Base-by-base conservation (phyloP, 2,888 invertebrate genomes). In the Seira musarum region DNA sequence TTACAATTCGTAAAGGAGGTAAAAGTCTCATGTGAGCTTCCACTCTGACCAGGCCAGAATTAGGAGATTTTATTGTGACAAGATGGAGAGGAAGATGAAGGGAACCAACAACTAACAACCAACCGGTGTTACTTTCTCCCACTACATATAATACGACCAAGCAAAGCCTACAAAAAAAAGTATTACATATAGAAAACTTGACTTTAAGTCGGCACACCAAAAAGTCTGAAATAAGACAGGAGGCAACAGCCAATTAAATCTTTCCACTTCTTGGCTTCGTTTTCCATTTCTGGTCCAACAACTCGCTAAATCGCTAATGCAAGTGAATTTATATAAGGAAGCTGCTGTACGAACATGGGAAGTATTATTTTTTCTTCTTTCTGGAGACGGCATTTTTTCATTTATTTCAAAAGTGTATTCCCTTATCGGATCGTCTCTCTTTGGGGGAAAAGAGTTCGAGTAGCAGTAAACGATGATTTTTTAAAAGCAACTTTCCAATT, bases 161-260 rank as follows among this genome's bases (percentile, higher is more conserved):
- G 30, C 22, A 46, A 24, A 73, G 25, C 1, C 60, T 21, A 46
- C 19, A 67, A 61, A 21, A 70, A 40, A 22, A 25, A 60, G 24
- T 22, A 25, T 13, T 40, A 53, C 67, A 46, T 17, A 46, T 10
- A 19, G 17, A 49, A 76, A 69, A 65, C 76, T 76, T 76, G 69
- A 76, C 68, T n/a, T n/a, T 76, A 76, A 76, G 76, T 76, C 76
- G 68, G 76, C 63, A 67, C 68, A 57, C 68, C 63, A 69, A 75
- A 80, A 80, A 64, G 71, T 66, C n/a, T 74, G 60, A 73, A 70
- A 63, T 75, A 80, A 80, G 70, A 80, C 74, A 75, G 80, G 70
- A 75, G 75, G 75, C 74, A 74, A 80, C 74, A 80, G 80, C 80
- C 80, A 80, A 80, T 80, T 80, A 80, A 80, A 80, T 80, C 80